Evolutionary conservation across 2,797 vertebrate genomes (phyloP), one percentile per base, ranked within the genome.

Genomic region (Chelon auratus): DNA sequence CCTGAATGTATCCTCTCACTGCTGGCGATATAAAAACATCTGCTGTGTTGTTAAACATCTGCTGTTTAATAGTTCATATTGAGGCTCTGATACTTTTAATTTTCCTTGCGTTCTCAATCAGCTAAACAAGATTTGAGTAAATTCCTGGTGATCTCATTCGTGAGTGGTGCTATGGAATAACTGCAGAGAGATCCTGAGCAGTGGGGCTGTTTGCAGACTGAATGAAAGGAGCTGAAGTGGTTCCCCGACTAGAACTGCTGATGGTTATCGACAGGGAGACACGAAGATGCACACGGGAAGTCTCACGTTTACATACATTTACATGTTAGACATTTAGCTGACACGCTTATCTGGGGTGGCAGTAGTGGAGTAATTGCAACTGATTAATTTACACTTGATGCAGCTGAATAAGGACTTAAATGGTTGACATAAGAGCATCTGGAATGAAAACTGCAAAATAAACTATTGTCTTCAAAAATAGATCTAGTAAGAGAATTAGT

Each of bases 251-350:
- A n/a, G 40, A 74, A 60, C 33, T 45, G 36, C 61, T 62, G 57
- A 68, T 56, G 69, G 22, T 53, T 47, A 26, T 15, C 59, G 71
- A 65, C 47, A 65, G 55, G 77, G 75, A 67, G 70, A 74, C 68
- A 26, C 39, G 54, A 37, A 61, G 54, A 15, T 24, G 50, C 10
- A 71, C 74, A 73, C 43, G 47, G 66, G 64, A 69, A 60, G 65
- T 39, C 48, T 61, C 50, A 17, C 76, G 79, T 84, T 80, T 62
- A 59, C 81, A 84, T 77, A 76, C 72, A 88, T 90, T 89, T 78
- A 71, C 76, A 83, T 84, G 39, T 45, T 7, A 75, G 69, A 84
- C 62, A 52, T 74, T 84, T 75, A 57, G 76, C 72, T 58, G 77
- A 68, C 64, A 64, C 63, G 60, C 76, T 64, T 20, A 78, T 64